Conservation (phyloP, 2,113 vertebrate species). For the Hyaena hyaena region DNA sequence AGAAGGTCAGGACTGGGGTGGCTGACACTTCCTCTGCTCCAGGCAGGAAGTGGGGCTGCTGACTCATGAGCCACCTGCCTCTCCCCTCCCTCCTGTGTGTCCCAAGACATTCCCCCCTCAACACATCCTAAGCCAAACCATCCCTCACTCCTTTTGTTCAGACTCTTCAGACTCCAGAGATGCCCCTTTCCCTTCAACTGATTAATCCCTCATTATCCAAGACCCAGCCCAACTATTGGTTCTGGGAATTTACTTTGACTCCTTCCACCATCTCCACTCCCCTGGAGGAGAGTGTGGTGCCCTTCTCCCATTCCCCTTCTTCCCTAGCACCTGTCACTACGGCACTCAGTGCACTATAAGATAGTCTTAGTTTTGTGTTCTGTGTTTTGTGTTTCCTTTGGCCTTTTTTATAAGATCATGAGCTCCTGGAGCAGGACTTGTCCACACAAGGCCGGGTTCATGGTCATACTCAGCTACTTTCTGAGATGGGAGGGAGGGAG, state of each 20-base stretch:
- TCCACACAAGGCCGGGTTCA: neutral
- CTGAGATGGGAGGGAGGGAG: neutral
- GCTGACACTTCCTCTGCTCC: neutral
- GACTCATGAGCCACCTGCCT: neutral
- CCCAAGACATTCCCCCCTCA: neutral
- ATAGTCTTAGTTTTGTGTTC: neutral
- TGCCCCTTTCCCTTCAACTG: neutral
- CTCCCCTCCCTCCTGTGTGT: neutral
- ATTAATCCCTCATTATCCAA: neutral
- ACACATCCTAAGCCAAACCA: neutral
- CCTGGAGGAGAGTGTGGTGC: neutral
- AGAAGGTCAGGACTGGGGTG: neutral
- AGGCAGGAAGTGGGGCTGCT: neutral
- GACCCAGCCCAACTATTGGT: neutral
- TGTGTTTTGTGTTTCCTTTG: neutral
- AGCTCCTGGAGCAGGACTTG: neutral
- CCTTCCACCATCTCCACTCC: no score
- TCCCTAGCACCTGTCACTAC: neutral
- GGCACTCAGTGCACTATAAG: no score
- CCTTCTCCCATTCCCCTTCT: neutral
- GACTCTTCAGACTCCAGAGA: neutral
- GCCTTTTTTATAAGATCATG: neutral
- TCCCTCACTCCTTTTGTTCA: neutral
- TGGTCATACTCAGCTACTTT: neutral
- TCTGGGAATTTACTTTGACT: neutral